Conservation (phyloP, 92 coral and sea anemone species). For the Umimayanthus chanpuru region DNA sequence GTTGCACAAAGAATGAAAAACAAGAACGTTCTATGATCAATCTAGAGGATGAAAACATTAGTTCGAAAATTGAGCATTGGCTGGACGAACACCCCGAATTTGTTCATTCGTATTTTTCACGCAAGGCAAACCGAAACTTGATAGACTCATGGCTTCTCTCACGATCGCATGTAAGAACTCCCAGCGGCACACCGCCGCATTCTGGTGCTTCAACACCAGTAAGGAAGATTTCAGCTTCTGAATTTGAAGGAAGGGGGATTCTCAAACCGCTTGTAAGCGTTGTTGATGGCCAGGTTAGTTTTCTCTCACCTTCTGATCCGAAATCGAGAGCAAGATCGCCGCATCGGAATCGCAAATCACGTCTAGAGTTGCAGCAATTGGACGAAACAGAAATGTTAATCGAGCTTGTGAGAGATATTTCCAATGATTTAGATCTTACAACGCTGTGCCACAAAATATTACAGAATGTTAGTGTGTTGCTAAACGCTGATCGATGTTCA, state of each 20-base stretch:
- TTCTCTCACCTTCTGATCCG: slow-evolving; percentile 90
- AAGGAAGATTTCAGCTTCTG: slow-evolving; percentile 98
- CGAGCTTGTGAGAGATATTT: slow-evolving; percentile 99
- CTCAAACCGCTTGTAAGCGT: slow-evolving; percentile 93
- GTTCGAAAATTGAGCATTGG: slow-evolving; percentile 89
- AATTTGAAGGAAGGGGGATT: slow-evolving; percentile 96
- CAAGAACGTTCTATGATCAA: slow-evolving; percentile 71
- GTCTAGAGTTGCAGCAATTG: slow-evolving; percentile 93
- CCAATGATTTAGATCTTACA: slow-evolving; percentile 95
- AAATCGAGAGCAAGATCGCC: slow-evolving; percentile 76
- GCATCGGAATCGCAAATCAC: slow-evolving; percentile 89
- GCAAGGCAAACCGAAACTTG: slow-evolving; percentile 92
- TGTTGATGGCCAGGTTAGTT: slow-evolving; percentile 97
- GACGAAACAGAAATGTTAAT: slow-evolving; percentile 96
- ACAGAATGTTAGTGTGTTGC: slow-evolving; percentile 96
- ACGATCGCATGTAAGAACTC: slow-evolving; percentile 85
- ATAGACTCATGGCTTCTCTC: slow-evolving; percentile 94
- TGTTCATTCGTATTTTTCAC: slow-evolving; percentile 96
- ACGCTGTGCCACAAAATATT: slow-evolving; percentile 97
- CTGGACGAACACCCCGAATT: slow-evolving; percentile 99
- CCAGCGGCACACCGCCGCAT: slow-evolving; percentile 99
- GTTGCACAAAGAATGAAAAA: slow-evolving; percentile 89
- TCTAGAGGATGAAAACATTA: slow-evolving; percentile 77
- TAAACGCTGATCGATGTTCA: slow-evolving; percentile 98
- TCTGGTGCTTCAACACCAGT: slow-evolving; percentile 99